A percentile compares a stretch with the other conserved stretches of the same genome.
Conservation (phyloP, 2,797 vertebrate species). For the Sardinella longiceps region DNA sequence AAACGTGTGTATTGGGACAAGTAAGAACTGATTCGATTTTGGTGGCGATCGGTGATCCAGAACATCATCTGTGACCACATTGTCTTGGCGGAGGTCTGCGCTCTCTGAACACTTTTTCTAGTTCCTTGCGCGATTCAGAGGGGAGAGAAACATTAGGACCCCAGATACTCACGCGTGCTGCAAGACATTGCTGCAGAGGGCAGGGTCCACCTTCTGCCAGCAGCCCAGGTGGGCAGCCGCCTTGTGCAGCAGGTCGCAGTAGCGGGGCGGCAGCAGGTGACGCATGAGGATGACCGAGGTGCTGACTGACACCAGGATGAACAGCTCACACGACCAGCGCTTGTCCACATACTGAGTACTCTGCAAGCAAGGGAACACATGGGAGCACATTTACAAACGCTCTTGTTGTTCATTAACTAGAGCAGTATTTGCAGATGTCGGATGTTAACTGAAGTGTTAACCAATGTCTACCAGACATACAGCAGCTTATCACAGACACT, state of each 20-base stretch:
- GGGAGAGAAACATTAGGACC: background rate
- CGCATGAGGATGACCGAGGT: slow-evolving; percentile 96
- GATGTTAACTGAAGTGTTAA: background rate
- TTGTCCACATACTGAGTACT: slow-evolving; percentile 99
- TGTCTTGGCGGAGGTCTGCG: too few species aligned
- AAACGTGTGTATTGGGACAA: too few species aligned
- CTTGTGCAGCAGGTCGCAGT: slow-evolving; percentile 97
- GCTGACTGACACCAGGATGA: slow-evolving; percentile 96
- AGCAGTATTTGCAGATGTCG: background rate
- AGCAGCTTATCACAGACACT: background rate
- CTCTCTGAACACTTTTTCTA: too few species aligned
- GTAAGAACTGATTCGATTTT: too few species aligned
- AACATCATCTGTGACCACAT: too few species aligned
- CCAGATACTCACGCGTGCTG: slow-evolving; percentile 89
- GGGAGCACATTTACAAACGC: background rate
- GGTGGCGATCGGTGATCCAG: too few species aligned
- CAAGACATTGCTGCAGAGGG: slow-evolving; percentile 94
- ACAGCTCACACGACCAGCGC: slow-evolving; percentile 97
- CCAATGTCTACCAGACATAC: background rate
- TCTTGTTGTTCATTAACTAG: background rate
- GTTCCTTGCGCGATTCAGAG: background rate
- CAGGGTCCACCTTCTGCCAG: slow-evolving; percentile 98
- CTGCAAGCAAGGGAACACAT: slow-evolving; percentile 63
- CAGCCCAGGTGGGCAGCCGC: slow-evolving; percentile 96
- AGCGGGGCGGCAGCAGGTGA: slow-evolving; percentile 90